Evolutionary conservation across 2,113 vertebrate genomes (phyloP).

Genomic region (Meles meles): DNA sequence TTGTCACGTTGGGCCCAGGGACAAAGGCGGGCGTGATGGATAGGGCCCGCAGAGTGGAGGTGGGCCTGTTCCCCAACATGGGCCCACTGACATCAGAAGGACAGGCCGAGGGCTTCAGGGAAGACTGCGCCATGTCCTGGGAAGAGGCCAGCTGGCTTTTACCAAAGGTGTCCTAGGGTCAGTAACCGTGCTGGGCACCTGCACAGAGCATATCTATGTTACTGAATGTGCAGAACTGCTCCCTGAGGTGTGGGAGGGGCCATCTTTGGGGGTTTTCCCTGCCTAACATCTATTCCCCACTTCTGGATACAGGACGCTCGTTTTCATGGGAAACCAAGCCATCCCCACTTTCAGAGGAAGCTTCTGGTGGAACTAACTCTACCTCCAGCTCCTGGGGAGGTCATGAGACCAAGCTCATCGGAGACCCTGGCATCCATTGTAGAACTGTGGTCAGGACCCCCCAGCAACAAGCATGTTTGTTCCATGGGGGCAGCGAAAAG

Average conservation of each 20-base stretch:
- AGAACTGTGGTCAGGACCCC: not conserved
- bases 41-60: constrained; percentile 72
- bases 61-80: constrained; percentile 70
- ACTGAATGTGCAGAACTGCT: not conserved
- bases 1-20: constrained; percentile 84
- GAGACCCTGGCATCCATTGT: rapidly evolving
- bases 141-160: not conserved
- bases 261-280: not conserved
- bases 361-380: not conserved
- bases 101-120: not conserved
- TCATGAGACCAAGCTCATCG: not conserved
- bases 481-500: rapidly evolving
- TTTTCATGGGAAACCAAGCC: not conserved
- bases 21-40: constrained; percentile 82
- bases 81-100: not conserved
- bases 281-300: no score
- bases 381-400: not conserved
- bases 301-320: not conserved
- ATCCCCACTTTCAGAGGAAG: not conserved
- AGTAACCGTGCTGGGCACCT: not conserved
- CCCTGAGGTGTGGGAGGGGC: not conserved
- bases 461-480: not conserved
- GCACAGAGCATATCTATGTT: not conserved
- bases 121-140: not conserved
- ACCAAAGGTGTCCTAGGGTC: not conserved